These are phyloP conservation scores for Periophthalmus magnuspinnatus DNA, from an alignment of 2,797 vertebrate genomes.

Conservation along the genomic window DNA sequence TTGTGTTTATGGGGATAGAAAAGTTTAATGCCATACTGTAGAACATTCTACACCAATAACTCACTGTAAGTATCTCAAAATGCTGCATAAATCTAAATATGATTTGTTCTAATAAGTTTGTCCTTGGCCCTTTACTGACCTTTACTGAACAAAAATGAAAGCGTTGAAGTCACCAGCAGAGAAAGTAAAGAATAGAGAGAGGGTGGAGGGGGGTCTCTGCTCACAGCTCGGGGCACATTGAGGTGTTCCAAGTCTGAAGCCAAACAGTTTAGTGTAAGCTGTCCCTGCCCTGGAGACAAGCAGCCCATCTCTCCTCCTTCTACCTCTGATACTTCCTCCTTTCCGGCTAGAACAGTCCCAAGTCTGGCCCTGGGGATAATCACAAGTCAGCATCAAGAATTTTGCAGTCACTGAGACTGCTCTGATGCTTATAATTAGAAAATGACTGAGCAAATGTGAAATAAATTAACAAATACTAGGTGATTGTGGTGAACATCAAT, in stretches of 20 bases:
- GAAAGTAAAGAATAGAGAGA: conserved; percentile 33
- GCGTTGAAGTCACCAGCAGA: conserved; percentile 30
- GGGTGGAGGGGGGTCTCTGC: conserved; percentile 39
- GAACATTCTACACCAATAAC: too few relatives aligned
- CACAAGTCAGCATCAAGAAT: background rate
- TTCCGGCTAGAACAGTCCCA: conserved; percentile 17
- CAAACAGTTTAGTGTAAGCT: conserved; percentile 67
- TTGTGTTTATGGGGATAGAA: too few relatives aligned
- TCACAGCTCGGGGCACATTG: conserved; percentile 64
- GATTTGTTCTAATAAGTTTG: background rate
- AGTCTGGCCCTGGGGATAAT: conserved; percentile 10
- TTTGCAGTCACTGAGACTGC: background rate
- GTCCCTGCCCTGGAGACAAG: conserved; percentile 67
- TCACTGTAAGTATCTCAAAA: background rate
- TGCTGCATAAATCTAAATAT: background rate
- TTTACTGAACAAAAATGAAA: conserved; percentile 11
- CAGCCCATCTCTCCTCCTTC: conserved; percentile 42
- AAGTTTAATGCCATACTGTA: too few relatives aligned
- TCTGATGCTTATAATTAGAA: background rate
- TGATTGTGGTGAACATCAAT: too few relatives aligned
- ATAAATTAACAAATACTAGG: too few relatives aligned
- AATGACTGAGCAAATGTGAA: background rate
- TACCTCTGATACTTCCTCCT: conserved; percentile 21
- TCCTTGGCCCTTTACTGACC: conserved; percentile 2
- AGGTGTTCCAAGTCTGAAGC: conserved; percentile 68